Evolutionary conservation across 2,797 vertebrate species (phyloP).

Genomic region (Chromobotia macracanthus): DNA sequence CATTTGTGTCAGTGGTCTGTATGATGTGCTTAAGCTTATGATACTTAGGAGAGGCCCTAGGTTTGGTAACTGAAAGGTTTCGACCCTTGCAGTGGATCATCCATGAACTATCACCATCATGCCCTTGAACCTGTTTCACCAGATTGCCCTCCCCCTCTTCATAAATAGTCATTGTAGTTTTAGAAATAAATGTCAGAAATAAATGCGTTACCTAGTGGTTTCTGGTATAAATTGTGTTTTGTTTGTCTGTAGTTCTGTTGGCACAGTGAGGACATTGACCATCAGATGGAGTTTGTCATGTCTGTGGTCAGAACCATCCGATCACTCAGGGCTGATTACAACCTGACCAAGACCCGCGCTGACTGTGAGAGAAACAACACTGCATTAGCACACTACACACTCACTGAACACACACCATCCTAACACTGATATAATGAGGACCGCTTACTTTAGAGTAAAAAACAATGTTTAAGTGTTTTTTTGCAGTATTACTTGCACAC

Average conservation of each 20-base stretch:
- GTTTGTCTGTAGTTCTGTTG: slow-evolving; percentile 80
- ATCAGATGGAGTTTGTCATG: slow-evolving; percentile 82
- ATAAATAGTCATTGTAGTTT: no score
- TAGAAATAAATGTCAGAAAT: background rate
- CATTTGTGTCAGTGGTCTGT: no score
- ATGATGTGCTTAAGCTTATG: no score
- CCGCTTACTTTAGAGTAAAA: background rate
- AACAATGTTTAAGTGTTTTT: background rate
- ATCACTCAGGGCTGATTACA: slow-evolving; percentile 89
- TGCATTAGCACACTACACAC: background rate
- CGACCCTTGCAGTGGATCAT: no score
- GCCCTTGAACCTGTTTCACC: background rate
- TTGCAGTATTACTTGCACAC: background rate
- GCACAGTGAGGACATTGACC: slow-evolving; percentile 82
- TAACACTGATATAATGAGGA: background rate
- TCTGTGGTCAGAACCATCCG: slow-evolving; percentile 83
- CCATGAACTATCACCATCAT: background rate
- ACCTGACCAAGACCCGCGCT: slow-evolving; percentile 86
- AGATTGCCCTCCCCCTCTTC: background rate
- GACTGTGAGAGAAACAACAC: slow-evolving; percentile 83
- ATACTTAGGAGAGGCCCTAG: no score
- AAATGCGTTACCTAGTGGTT: background rate
- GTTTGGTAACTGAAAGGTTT: background rate
- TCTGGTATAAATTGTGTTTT: slow-evolving; percentile 29
- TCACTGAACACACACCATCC: background rate